Conservation (phyloP, 2,888 invertebrate genomes). For the Galerucella nymphaeae region DNA sequence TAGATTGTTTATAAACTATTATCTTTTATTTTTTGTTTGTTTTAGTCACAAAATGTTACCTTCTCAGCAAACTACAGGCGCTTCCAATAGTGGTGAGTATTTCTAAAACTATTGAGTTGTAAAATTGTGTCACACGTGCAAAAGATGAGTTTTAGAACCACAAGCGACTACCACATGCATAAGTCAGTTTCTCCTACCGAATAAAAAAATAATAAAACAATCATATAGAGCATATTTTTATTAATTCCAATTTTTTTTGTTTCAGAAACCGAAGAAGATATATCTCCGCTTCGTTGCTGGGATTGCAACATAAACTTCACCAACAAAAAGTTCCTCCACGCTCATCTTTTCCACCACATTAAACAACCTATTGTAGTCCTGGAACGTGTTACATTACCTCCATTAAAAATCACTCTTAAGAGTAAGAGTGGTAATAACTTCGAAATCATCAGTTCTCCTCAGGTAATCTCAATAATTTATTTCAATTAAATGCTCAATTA, state of each 20-base stretch:
- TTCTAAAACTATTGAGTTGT: no score
- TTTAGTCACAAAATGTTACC: conserved; percentile 31
- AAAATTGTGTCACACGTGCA: no score
- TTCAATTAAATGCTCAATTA: no score
- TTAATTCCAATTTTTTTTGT: conserved; percentile 12
- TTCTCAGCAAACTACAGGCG: conserved; percentile 17
- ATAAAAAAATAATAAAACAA: no score
- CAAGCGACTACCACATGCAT: no score
- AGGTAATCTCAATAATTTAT: not conserved
- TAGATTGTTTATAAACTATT: not conserved
- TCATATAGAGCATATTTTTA: not conserved
- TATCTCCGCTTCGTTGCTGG: conserved; percentile 62
- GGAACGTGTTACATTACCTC: conserved; percentile 66
- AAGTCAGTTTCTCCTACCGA: no score
- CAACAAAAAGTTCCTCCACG: conserved; percentile 65
- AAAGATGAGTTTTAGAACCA: no score
- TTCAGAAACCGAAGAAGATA: conserved; percentile 48
- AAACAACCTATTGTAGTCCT: conserved; percentile 68
- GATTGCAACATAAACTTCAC: conserved; percentile 69
- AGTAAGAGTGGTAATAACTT: conserved; percentile 58
- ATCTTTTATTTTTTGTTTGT: conserved; percentile 22
- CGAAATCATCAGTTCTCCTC: conserved; percentile 59
- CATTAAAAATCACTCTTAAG: conserved; percentile 66
- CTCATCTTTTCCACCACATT: conserved; percentile 70
- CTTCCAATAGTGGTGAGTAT: conserved; percentile 28